Conservation (phyloP, 1,140 invertebrate species). For the Globodera rostochiensis region DNA sequence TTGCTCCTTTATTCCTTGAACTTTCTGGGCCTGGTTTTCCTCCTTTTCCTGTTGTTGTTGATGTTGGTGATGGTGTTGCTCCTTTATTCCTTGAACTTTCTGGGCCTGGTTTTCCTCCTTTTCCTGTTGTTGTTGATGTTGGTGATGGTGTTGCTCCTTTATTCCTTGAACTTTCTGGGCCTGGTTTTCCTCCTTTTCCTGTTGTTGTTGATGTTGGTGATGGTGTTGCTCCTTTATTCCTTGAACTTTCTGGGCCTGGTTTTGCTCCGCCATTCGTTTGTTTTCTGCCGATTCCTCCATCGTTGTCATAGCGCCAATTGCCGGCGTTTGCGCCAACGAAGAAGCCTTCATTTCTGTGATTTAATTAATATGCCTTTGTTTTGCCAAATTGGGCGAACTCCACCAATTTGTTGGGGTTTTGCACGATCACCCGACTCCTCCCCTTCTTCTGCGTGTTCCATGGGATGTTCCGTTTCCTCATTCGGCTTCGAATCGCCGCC, state of each 20-base stretch:
- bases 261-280: neutral
- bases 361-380: slow-evolving; percentile 60
- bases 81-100: neutral
- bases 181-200: slow-evolving; percentile 23
- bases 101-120: too few species aligned
- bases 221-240: neutral
- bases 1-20: neutral
- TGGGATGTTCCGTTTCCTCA: slow-evolving; percentile 3
- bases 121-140: slow-evolving; percentile 70
- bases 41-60: slow-evolving; percentile 27
- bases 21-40: too few species aligned
- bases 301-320: slow-evolving; percentile 85
- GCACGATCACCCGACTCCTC: slow-evolving; percentile 65
- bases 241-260: neutral
- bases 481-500: slow-evolving; percentile 30
- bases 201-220: slow-evolving; percentile 70
- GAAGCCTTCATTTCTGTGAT: slow-evolving; percentile 74
- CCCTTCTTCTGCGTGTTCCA: slow-evolving; percentile 53
- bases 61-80: slow-evolving; percentile 70
- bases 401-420: slow-evolving; percentile 7
- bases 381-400: neutral
- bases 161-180: neutral
- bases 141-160: neutral
- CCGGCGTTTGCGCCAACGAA: slow-evolving; percentile 83
- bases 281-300: slow-evolving; percentile 10